Evolutionary conservation across 2,797 vertebrate species (phyloP), one percentile per base, ranked within the genome.

Genomic region (Lithobates sylvaticus): DNA sequence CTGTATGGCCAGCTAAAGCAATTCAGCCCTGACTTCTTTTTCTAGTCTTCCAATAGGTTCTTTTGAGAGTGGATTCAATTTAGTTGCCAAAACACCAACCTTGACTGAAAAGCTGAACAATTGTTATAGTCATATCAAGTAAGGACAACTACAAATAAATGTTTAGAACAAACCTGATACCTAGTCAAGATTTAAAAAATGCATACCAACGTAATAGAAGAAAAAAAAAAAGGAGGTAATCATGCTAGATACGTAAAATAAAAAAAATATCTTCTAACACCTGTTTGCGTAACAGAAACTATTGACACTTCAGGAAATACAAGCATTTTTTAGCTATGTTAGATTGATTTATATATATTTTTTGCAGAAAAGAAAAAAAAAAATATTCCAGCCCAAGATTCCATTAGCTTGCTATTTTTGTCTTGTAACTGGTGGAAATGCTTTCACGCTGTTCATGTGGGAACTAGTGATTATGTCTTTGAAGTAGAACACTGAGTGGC

Each of bases 321-420:
- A 26, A 67, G 65, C 26, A 67, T 67, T 67, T 12, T 67, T 67
- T 29, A 29, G 10, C 15, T 2, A 29, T 3, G 13, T 67, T 67
- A 26, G n/a, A 6, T 29, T n/a, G 23, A 9, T n/a, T 65, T 65
- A 0, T 54, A 47, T 3, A 47, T 44, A 54, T 39, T 39, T 39
- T 39, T 69, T 3, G 15, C 70, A 61, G 42, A 84, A 42, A 72
- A 29, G n/a, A 27, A 74, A 77, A 76, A 83, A 67, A 15, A 81
- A 72, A 81, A 26, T n/a, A 21, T 42, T 78, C 26, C 81, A 88
- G 89, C 39, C 67, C 9, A 54, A 89, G 88, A 90, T 82, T 89
- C 88, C 87, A 89, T 65, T 89, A 73, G 72, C 84, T 90, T 91
- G 88, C 88, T 91, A 78, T 91, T 91, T 91, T 76, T 91, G 88